These are phyloP conservation scores for Elysia crispata DNA, from an alignment of 2,888 invertebrate genomes.

Conservation along the genomic window DNA sequence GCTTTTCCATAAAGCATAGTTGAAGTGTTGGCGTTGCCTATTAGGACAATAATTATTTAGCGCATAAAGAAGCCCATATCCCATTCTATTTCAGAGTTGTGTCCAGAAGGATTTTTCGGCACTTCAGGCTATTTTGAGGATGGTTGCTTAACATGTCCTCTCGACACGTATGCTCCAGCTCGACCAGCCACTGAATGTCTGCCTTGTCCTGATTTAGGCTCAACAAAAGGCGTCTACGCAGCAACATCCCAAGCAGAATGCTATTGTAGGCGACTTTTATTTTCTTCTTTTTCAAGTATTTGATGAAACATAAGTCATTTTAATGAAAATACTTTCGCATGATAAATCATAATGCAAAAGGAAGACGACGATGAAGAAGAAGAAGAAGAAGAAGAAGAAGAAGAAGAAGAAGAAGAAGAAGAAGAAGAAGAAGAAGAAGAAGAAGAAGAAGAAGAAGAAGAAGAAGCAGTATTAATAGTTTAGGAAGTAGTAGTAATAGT, in stretches of 20 bases:
- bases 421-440: too few species aligned
- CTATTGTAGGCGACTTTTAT: constrained; percentile 9
- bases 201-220: constrained; percentile 48
- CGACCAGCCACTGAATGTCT: constrained; percentile 24
- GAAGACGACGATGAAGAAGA: too few species aligned
- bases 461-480: background rate
- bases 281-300: too few species aligned
- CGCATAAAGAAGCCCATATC: background rate
- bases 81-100: constrained; percentile 31
- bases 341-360: too few species aligned
- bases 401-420: too few species aligned
- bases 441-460: background rate
- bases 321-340: too few species aligned
- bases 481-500: too few species aligned
- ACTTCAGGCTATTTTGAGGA: constrained; percentile 10
- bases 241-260: constrained; percentile 25
- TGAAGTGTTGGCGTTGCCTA: too few species aligned
- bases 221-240: constrained; percentile 42
- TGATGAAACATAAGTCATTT: too few species aligned
- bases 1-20: too few species aligned
- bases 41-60: background rate
- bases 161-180: constrained; percentile 23
- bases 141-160: constrained; percentile 35
- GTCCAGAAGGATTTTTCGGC: constrained; percentile 45
- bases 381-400: too few species aligned